Base-by-base conservation (phyloP, 1,140 invertebrate genomes). In the Holcopasites calliopsidis region DNA sequence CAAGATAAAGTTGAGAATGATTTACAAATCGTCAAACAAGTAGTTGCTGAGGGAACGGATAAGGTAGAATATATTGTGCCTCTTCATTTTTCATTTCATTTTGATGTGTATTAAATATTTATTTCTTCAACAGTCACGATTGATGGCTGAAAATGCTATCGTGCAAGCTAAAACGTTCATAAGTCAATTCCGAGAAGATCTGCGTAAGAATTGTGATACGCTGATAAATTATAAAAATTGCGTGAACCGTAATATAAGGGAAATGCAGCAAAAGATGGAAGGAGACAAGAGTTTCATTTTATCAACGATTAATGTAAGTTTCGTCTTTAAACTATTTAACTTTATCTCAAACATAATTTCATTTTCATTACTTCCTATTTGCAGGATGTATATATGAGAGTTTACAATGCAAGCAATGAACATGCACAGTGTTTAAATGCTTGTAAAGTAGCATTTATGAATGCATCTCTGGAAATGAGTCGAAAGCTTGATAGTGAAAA, bases 321-420 rank as follows among this genome's bases (percentile, higher is more conserved):
- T 23, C 0, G 26, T 3, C n/a, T 33, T 47, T n/a, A 10, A 28
- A 3, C 54, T 35, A 16, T 40, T 58, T 35, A 42, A 65, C 31
- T 49, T 49, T 13, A 38, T 55, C 1, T n/a, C 0, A 18, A n/a
- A 18, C 28, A 3, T 33, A 11, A 33, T 49, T 44, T 49, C 66
- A 47, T 62, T 42, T 26, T 42, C 44, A 33, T 61, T 60, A 2
- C 16, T 50, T 68, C 11, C 50, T 21, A 73, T 52, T 44, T 54
- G 4, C 16, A 91, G 88, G 82, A 88, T 49, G 62, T 88, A 3
- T 76, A 88, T 18, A 79, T 85, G 60, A 77, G 82, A 54, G 58
- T 90, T 31, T 35, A 79, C 33, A 60, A 86, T 50, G 72, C 78
- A 44, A 82, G 81, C n/a, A 62, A 73, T 2, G 50, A 82, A 70